Conservation (phyloP, 2,888 invertebrate species). For the Sesia bembeciformis region DNA sequence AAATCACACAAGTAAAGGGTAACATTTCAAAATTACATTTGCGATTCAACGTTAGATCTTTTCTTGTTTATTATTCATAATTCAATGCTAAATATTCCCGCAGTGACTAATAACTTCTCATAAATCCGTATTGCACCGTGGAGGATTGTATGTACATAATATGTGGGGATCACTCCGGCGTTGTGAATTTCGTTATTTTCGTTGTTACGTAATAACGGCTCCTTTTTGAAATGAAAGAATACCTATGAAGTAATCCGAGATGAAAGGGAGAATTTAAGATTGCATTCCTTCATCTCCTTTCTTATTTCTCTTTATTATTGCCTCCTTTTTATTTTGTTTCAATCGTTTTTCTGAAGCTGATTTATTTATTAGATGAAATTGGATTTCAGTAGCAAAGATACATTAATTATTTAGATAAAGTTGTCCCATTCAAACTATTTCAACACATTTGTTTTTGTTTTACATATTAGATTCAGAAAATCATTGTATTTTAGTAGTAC, state of each 20-base stretch:
- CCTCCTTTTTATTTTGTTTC: not conserved
- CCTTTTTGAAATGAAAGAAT: not conserved
- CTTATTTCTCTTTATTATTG: not conserved
- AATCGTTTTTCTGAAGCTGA: not conserved
- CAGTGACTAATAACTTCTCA: constrained; percentile 64
- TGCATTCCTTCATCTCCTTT: not conserved
- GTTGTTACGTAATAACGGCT: not conserved
- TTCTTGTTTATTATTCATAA: constrained; percentile 64
- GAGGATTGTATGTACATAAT: constrained; percentile 43
- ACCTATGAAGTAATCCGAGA: not conserved
- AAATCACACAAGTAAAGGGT: constrained; percentile 11
- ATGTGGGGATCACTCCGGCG: constrained; percentile 48
- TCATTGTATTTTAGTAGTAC: no score
- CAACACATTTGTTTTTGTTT: no score
- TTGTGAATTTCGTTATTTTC: constrained; percentile 1
- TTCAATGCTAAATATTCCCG: constrained; percentile 61
- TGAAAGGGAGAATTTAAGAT: not conserved
- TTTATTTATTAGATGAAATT: not conserved
- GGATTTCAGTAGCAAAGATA: no score
- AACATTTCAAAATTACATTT: constrained; percentile 31
- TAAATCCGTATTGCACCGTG: constrained; percentile 62
- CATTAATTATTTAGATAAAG: no score
- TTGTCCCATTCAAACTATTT: no score
- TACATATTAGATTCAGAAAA: no score
- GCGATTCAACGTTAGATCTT: constrained; percentile 42